Evolutionary conservation across 2,888 invertebrate genomes (phyloP).

Genomic region (Nomada lathburiana): DNA sequence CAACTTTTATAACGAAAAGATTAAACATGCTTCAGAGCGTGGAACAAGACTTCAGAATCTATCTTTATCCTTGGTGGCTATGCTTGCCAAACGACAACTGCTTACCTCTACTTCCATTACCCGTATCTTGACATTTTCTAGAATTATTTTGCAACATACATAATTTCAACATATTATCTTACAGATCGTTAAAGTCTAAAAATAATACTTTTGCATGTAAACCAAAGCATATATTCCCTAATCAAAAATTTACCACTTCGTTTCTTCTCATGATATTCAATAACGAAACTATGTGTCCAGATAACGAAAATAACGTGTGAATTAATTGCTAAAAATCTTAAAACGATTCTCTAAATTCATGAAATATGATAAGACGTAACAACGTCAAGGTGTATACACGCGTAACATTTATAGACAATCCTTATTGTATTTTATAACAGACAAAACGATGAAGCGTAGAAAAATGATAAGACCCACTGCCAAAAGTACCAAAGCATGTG

Average conservation of each 20-base stretch:
- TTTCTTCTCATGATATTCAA: not conserved
- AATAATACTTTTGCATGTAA: slow-evolving; percentile 14
- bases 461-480: slow-evolving; percentile 48
- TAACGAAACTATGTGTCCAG: not conserved
- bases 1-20: slow-evolving; percentile 41
- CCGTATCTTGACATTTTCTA: slow-evolving; percentile 64
- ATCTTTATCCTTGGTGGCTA: slow-evolving; percentile 74
- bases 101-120: slow-evolving; percentile 70
- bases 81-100: slow-evolving; percentile 75
- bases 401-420: no score
- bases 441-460: slow-evolving; percentile 25
- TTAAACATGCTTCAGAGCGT: slow-evolving; percentile 56
- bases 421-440: not conserved
- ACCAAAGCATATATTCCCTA: not conserved
- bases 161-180: slow-evolving; percentile 45
- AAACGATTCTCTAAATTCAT: not conserved
- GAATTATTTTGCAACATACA: slow-evolving; percentile 49
- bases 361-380: not conserved
- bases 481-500: slow-evolving; percentile 45
- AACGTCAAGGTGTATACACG: not conserved
- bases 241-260: not conserved
- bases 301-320: not conserved
- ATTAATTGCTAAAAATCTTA: not conserved
- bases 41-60: slow-evolving; percentile 68
- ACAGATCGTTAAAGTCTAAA: slow-evolving; percentile 21